These are phyloP conservation scores for Psettodes erumei DNA, from an alignment of 2,113 vertebrate genomes.

Conservation along the genomic window DNA sequence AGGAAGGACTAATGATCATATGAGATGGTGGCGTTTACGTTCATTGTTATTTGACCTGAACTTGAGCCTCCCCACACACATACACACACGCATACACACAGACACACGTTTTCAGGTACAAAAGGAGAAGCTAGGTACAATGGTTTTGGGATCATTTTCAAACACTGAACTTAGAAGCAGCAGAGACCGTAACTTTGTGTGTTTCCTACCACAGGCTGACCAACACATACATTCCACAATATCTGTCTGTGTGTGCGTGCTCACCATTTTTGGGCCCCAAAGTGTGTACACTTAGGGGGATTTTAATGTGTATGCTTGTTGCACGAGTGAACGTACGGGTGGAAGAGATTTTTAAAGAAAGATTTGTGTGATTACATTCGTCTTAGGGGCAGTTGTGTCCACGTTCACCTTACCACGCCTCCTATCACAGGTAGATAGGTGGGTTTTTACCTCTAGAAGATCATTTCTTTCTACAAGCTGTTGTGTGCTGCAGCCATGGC, in stretches of 20 bases:
- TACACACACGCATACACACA: slow-evolving; percentile 4
- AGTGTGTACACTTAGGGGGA: slow-evolving; percentile 52
- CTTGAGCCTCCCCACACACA: slow-evolving; percentile 5
- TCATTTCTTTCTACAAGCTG: slow-evolving; percentile 62
- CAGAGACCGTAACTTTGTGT: slow-evolving; percentile 76
- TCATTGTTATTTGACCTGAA: slow-evolving; percentile 39
- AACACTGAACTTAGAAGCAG: slow-evolving; percentile 63
- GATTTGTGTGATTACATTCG: slow-evolving; percentile 60
- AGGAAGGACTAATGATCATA: slow-evolving; percentile 20
- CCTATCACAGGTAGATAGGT: slow-evolving; percentile 56
- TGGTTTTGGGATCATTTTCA: slow-evolving; percentile 78
- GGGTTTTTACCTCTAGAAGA: slow-evolving; percentile 69
- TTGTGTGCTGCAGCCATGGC: slow-evolving; percentile 44
- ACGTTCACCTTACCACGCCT: slow-evolving; percentile 58
- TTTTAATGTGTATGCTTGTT: slow-evolving; percentile 40
- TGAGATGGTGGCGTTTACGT: slow-evolving; percentile 11
- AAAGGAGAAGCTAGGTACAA: slow-evolving; percentile 43
- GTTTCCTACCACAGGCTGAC: slow-evolving; percentile 62
- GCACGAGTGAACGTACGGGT: slow-evolving; percentile 45
- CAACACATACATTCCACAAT: slow-evolving; percentile 77
- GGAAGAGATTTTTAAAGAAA: slow-evolving; percentile 61
- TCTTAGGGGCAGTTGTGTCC: slow-evolving; percentile 58
- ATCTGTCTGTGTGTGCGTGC: slow-evolving; percentile 34
- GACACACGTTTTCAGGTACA: slow-evolving; percentile 61
- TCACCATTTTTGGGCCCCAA: slow-evolving; percentile 57